Evolutionary conservation across 2,797 vertebrate species (phyloP).

Genomic region (Botia kubotai): DNA sequence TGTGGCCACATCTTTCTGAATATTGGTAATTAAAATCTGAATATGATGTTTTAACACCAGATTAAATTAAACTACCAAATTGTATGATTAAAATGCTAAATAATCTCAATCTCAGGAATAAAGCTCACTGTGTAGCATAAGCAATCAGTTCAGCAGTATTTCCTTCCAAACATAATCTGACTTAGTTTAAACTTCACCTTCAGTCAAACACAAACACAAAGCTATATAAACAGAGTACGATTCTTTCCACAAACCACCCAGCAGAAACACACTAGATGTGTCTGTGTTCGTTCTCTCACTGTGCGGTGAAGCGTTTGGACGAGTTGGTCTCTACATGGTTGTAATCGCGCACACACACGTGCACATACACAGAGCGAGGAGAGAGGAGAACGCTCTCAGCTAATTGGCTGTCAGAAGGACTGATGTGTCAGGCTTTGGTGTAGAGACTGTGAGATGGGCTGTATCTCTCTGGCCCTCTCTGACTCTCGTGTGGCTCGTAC

Average conservation of each 20-base stretch:
- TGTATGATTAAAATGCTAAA: no score
- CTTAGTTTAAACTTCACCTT: not conserved
- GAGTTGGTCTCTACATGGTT: not conserved
- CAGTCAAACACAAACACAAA: not conserved
- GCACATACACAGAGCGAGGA: not conserved
- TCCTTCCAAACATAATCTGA: not conserved
- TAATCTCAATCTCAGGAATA: no score
- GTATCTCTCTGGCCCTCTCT: slow-evolving; percentile 20
- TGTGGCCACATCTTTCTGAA: no score
- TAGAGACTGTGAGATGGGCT: not conserved
- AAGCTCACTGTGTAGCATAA: no score
- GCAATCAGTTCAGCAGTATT: no score
- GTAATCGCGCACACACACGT: not conserved
- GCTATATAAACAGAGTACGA: not conserved
- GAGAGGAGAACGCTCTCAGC: slow-evolving; percentile 15
- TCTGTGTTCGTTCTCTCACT: not conserved
- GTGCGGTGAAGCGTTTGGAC: not conserved
- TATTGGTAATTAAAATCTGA: no score
- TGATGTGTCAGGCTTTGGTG: no score
- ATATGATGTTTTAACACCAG: no score
- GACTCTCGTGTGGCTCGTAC: not conserved
- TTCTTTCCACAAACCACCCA: not conserved
- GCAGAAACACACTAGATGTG: not conserved
- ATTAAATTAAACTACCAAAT: no score
- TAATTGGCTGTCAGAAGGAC: slow-evolving; percentile 55